These are phyloP conservation scores for Creontiades dilutus DNA, from an alignment of 2,888 invertebrate genomes.

Conservation along the genomic window DNA sequence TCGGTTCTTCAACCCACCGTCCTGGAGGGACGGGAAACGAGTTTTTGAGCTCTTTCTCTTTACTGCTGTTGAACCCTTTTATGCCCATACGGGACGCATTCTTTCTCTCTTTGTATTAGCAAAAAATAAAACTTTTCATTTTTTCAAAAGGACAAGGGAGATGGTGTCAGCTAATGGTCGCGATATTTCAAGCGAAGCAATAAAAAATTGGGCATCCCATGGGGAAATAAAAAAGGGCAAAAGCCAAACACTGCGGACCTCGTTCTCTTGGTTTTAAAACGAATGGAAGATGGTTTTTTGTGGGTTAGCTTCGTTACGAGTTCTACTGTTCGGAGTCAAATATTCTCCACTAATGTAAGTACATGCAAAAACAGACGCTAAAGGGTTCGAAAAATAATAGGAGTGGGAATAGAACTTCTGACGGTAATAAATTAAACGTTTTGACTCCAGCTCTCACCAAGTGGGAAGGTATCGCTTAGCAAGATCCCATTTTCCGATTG, in stretches of 20 bases:
- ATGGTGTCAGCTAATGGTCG: slow-evolving; percentile 43
- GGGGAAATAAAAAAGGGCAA: slow-evolving; percentile 34
- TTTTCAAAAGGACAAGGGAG: slow-evolving; percentile 46
- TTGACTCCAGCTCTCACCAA: background rate
- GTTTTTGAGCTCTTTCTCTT: slow-evolving; percentile 10
- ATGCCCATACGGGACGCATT: slow-evolving; percentile 7
- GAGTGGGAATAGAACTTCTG: slow-evolving; percentile 3
- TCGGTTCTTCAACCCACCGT: background rate
- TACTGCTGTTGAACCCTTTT: background rate
- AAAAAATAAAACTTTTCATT: slow-evolving; percentile 31
- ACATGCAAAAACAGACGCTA: slow-evolving; percentile 1
- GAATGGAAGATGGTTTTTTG: slow-evolving; percentile 8
- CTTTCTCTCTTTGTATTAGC: slow-evolving; percentile 27
- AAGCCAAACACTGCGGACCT: slow-evolving; percentile 51
- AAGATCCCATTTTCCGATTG: background rate
- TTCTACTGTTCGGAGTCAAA: background rate
- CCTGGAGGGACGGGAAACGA: slow-evolving; percentile 16
- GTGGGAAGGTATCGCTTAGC: background rate
- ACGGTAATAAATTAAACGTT: background rate
- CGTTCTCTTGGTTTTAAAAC: slow-evolving; percentile 29
- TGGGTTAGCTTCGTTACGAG: slow-evolving; percentile 10
- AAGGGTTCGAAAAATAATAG: background rate
- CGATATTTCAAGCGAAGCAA: slow-evolving; percentile 47
- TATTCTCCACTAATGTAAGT: background rate
- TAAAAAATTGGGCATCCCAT: slow-evolving; percentile 37